These are phyloP conservation scores for Apostichopus leukothele DNA, from an alignment of 53 echinoderm and acorn worm species.

Conservation along the genomic window DNA sequence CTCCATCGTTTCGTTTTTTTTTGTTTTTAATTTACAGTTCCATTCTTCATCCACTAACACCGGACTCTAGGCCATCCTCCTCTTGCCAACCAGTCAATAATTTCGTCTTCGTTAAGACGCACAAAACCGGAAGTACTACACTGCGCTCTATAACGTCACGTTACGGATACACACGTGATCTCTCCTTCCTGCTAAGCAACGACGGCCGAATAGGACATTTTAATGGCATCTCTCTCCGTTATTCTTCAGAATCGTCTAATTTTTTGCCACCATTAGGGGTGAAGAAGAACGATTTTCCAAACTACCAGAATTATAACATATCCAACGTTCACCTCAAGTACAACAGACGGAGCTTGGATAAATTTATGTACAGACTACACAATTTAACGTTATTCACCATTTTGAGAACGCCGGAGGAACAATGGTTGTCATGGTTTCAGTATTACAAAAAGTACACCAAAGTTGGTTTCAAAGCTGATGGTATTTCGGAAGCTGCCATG, in stretches of 20 bases:
- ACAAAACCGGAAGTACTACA: conserved; percentile 35
- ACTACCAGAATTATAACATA: conserved; percentile 29
- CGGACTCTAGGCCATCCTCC: background rate
- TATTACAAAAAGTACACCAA: conserved; percentile 32
- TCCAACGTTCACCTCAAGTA: conserved; percentile 34
- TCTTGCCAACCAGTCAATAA: background rate
- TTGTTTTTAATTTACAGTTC: background rate
- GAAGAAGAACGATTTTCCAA: background rate
- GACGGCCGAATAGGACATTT: conserved; percentile 47
- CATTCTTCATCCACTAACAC: background rate
- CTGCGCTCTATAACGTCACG: conserved; percentile 36
- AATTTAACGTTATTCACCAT: conserved; percentile 37
- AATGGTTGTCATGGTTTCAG: conserved; percentile 45
- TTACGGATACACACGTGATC: conserved; percentile 22
- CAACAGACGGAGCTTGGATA: background rate
- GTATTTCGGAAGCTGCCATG: conserved; percentile 14
- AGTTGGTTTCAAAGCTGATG: background rate
- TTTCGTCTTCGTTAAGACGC: conserved; percentile 30
- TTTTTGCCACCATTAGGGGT: conserved; percentile 37
- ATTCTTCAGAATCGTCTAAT: conserved; percentile 12
- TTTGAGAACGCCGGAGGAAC: conserved; percentile 6
- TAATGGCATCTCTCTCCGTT: conserved; percentile 7
- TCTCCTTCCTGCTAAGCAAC: conserved; percentile 28
- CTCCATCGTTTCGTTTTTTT: background rate
- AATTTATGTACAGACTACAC: conserved; percentile 11